Conservation (phyloP, 2,797 vertebrate species). For the Adelosebastes latens region DNA sequence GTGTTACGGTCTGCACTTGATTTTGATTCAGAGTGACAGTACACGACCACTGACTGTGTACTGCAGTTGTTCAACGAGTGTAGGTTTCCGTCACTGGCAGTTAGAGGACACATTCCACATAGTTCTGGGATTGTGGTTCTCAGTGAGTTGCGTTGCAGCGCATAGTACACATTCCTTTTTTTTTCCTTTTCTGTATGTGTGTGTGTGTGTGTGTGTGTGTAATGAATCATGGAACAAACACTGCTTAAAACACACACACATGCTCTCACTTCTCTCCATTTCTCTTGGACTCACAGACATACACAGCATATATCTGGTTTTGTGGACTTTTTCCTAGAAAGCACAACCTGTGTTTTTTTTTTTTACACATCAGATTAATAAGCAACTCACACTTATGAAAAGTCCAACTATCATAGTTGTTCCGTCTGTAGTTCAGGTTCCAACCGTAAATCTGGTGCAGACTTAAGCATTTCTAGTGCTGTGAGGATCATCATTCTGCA, state of each 20-base stretch:
- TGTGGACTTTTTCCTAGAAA: not conserved
- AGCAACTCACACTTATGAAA: constrained; percentile 7
- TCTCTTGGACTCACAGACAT: not conserved
- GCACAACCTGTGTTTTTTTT: not conserved
- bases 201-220: not conserved
- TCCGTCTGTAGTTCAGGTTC: constrained; percentile 23
- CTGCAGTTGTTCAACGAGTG: constrained; percentile 73
- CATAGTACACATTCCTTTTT: constrained; percentile 46
- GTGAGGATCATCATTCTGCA: constrained; percentile 64
- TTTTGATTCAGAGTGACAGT: constrained; percentile 75
- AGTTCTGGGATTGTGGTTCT: constrained; percentile 64
- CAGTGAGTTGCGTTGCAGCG: constrained; percentile 48
- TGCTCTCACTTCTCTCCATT: not conserved
- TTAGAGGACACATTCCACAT: constrained; percentile 71
- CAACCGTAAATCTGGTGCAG: constrained; percentile 52
- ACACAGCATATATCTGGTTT: not conserved
- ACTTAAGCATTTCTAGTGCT: constrained; percentile 50
- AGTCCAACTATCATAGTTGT: constrained; percentile 20
- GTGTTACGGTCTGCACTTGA: constrained; percentile 67
- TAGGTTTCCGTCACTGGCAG: constrained; percentile 71
- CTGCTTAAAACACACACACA: constrained; percentile 3
- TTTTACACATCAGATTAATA: constrained; percentile 4
- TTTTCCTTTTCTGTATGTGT: not conserved
- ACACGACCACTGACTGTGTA: constrained; percentile 75
- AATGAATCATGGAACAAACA: constrained; percentile 45